Evolutionary conservation across 2,113 vertebrate genomes (phyloP), one percentile per base, ranked within the genome.

Genomic region (Eurypyga helias): DNA sequence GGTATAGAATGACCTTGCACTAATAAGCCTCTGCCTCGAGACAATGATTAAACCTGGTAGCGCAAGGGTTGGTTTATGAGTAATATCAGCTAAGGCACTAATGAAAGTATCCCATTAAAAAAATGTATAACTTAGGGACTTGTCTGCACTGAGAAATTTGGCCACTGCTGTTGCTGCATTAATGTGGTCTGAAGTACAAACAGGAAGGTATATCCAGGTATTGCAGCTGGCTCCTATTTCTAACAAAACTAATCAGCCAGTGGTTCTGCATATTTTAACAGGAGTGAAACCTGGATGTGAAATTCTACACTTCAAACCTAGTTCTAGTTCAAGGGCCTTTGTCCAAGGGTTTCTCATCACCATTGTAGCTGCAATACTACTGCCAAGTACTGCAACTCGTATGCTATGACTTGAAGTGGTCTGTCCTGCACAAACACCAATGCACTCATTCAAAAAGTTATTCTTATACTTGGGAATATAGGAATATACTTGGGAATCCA

Each of bases 21-120:
- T 97, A 97, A 97, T 97, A 97, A 97, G 87, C 96, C 87, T 96
- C 81, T 96, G 96, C 96, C 97, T 96, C 62, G 3, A 97, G 95
- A 97, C 92, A 95, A 24, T 95, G 95, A 97, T 97, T 97, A 97
- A 97, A 91, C 73, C 72, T 77, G 83, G 87, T 92, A 91, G 91
- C 2, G 1, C 81, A 62, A 94, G 91, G 96, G 89, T 82, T 96
- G 95, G 91, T 95, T 96, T 96, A 87, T 97, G 91, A 97, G 89
- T 93, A 97, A 96, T 97, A 95, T 87, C 95, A 91, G 87, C 93
- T 80, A 33, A 89, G 49, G 87, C 83, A 84, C 73, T 96, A 97
- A 97, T 96, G 97, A 96, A 97, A 96, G 81, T 52, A 94, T 94
- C 89, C 96, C 73, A 96, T 97, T 97, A 92, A 97, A 97, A 91